phyloP scores from a whole-genome alignment of 2,888 invertebrate species.

The Cabera pusaria region DNA sequence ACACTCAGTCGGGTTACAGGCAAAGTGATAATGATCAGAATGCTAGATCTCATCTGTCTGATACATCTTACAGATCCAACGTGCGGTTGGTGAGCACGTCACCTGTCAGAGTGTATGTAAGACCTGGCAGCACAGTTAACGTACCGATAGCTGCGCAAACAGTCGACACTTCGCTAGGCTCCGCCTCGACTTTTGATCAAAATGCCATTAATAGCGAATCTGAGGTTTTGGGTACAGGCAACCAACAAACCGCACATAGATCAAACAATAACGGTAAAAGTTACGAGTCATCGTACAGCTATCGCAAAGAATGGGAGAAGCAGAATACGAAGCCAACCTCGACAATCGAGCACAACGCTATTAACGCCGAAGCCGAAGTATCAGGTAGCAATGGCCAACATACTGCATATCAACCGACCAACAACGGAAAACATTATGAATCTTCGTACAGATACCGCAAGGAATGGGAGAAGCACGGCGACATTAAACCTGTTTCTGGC shows the following conservation, averaged over 20 bases:
- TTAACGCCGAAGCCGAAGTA: no score
- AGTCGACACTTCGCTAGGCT: constrained; percentile 35
- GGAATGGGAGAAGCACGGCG: no score
- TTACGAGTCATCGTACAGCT: constrained; percentile 70
- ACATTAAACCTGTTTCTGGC: constrained; percentile 44
- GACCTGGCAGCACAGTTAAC: constrained; percentile 59
- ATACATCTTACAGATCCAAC: constrained; percentile 40
- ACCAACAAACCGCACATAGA: constrained; percentile 36
- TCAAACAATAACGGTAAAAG: constrained; percentile 50
- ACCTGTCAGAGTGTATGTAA: constrained; percentile 58
- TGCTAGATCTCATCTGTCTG: constrained; percentile 38
- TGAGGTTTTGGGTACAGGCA: constrained; percentile 45
- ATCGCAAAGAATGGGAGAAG: constrained; percentile 74
- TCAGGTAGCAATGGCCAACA: no score
- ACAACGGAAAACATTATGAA: no score
- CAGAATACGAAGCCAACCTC: constrained; percentile 53
- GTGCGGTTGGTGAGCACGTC: constrained; percentile 44
- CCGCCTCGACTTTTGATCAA: constrained; percentile 43
- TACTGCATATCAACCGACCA: no score
- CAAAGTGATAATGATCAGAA: constrained; percentile 38
- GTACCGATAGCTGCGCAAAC: constrained; percentile 60
- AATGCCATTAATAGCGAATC: constrained; percentile 53
- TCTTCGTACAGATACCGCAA: no score
- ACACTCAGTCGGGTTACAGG: constrained; percentile 48
- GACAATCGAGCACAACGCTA: no score